Conservation (phyloP, 2,797 vertebrate genomes). For the Spinus pinus region DNA sequence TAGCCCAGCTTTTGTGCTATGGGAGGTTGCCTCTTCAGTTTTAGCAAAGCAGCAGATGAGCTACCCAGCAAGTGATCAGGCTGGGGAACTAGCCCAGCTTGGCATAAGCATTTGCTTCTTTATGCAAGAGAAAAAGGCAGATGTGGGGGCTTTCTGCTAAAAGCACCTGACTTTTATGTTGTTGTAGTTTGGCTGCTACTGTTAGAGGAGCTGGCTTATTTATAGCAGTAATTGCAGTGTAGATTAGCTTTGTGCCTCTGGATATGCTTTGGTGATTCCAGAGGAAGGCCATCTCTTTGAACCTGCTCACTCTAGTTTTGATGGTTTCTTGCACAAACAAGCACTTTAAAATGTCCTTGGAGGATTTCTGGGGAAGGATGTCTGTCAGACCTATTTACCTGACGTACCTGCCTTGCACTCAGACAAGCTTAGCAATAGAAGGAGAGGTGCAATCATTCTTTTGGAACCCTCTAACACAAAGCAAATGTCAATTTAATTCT, state of each 20-base stretch:
- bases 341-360: not conserved
- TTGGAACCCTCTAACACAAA: not conserved
- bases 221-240: not conserved
- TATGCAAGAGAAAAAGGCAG: not conserved
- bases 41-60: not conserved
- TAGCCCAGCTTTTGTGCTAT: not conserved
- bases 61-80: not conserved
- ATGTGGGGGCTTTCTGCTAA: not conserved
- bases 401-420: not conserved
- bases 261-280: not conserved
- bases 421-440: not conserved
- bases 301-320: not conserved
- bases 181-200: not conserved
- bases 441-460: not conserved
- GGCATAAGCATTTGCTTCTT: not conserved
- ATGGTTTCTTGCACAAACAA: not conserved
- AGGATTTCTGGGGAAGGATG: not conserved
- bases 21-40: not conserved
- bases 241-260: not conserved
- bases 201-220: not conserved
- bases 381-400: not conserved
- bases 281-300: not conserved
- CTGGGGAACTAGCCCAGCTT: accelerated
- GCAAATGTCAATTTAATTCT: not conserved
- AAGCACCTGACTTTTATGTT: not conserved